A percentile compares a stretch with the other conserved stretches of the same genome.
phyloP scores from a whole-genome alignment of 2,113 vertebrate genomes.

The Corvus moneduloides region DNA sequence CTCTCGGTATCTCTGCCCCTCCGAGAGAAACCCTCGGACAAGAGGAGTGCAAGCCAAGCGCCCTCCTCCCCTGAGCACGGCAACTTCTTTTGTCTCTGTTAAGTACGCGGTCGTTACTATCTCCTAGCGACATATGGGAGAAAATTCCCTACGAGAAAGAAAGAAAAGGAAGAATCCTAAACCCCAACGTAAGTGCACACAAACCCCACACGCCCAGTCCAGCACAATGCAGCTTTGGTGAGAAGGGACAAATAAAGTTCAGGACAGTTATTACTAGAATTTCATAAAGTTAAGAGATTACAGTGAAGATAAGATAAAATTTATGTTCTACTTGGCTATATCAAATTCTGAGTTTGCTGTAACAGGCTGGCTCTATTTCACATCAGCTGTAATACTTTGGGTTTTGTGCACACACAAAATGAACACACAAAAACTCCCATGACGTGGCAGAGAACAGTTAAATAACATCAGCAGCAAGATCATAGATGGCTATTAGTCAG shows the following conservation, averaged over 20 bases:
- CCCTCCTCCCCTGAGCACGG: not conserved
- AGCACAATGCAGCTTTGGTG: not conserved
- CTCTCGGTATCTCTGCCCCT: not conserved
- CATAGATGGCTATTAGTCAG: not conserved
- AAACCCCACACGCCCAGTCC: not conserved
- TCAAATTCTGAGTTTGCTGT: not conserved
- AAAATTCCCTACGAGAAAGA: not conserved
- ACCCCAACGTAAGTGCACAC: not conserved
- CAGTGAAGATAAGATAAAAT: not conserved
- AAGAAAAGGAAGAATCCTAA: not conserved
- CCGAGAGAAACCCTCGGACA: not conserved
- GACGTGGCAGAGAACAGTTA: not conserved
- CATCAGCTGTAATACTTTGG: not conserved
- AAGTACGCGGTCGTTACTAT: not conserved
- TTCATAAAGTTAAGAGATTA: not conserved
- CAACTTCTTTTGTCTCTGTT: not conserved
- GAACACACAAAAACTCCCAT: not conserved
- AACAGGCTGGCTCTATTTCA: not conserved
- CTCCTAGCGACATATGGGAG: not conserved
- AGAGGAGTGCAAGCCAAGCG: not conserved
- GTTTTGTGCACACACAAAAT: not conserved
- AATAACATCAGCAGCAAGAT: not conserved
- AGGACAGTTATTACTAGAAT: not conserved
- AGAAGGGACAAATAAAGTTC: not conserved
- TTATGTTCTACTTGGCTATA: not conserved